Base-by-base conservation (phyloP, 1,140 invertebrate genomes). In the Rhizoglyphus robini region DNA sequence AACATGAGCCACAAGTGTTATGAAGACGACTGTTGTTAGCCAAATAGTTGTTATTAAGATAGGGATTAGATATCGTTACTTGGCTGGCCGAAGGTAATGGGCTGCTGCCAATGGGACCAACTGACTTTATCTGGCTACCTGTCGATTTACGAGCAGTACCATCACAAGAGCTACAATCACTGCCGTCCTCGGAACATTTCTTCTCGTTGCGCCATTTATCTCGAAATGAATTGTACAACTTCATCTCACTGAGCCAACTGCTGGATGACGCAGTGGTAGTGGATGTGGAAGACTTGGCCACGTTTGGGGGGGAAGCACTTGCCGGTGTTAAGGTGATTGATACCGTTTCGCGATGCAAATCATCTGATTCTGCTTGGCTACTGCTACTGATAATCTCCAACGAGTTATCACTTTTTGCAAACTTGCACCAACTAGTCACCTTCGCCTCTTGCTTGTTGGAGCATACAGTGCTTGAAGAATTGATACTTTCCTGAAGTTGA, bases 241-340 rank as follows among this genome's bases (percentile, higher is more conserved):
- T 54, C 51, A 54, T 54, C 8, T 54, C 51, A 54, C 23, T 32
- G 23, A 54, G 51, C 51, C 51, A 54, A 32, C 20, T 54, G 51
- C 23, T 54, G 51, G 23, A 54, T 8, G 51, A 25, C 8, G 51
- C 8, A 54, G 23, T 8, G 8, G 20, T 8, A 25, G 20, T 32
- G 8, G 51, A 54, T 25, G 51, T 8, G 8, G 51, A 54, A 11
- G 51, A 54, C 23, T 54, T 27, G 8, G 18, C 36, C 8, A 41
- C 36, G 18, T 41, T 8, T 32, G 20, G 51, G 8, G 51, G 8
- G 20, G 51, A 32, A 8, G 51, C 8, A 54, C 8, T 23, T 25
- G 51, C 51, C 15, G 51, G 20, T 20, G 51, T 54, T 15, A 8
- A 5, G 20, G 8, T 20, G 20, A 54, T 20, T 25, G 20, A 54